phyloP scores from a whole-genome alignment of 2,888 invertebrate genomes.

The Dorcus hopei region DNA sequence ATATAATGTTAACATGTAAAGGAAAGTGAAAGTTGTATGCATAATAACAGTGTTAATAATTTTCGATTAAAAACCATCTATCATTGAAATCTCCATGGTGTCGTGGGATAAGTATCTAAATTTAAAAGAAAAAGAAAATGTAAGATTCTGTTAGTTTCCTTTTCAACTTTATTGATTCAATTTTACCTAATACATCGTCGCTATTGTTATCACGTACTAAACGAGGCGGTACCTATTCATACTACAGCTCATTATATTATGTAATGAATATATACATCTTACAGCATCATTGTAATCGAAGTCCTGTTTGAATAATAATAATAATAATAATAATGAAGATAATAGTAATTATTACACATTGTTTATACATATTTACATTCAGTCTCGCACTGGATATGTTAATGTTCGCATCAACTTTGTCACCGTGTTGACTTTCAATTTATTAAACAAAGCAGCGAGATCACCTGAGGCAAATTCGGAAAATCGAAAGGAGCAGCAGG shows the following conservation, averaged over 20 bases:
- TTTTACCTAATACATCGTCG: constrained; percentile 17
- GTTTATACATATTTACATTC: constrained; percentile 38
- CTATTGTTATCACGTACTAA: constrained; percentile 21
- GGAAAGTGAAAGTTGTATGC: too few relatives aligned
- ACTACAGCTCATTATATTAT: constrained; percentile 12
- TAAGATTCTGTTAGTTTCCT: constrained; percentile 5
- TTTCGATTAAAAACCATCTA: too few relatives aligned
- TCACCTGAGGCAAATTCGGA: constrained; percentile 35
- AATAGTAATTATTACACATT: constrained; percentile 10
- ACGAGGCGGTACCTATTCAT: constrained; percentile 17
- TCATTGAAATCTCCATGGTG: too few relatives aligned
- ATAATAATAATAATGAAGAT: constrained; percentile 19
- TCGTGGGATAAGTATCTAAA: too few relatives aligned
- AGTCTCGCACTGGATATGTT: constrained; percentile 12
- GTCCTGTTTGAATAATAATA: background rate
- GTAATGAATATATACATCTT: background rate
- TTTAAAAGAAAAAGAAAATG: constrained; percentile 20
- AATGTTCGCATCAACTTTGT: constrained; percentile 15
- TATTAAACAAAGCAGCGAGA: constrained; percentile 14
- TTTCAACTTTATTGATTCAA: constrained; percentile 21
- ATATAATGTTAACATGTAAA: too few relatives aligned
- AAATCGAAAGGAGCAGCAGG: constrained; percentile 18
- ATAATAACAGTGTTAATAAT: too few relatives aligned
- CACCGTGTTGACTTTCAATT: constrained; percentile 7
- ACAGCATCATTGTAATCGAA: too few relatives aligned